phyloP scores from a whole-genome alignment of 2,797 vertebrate genomes.

The Sebastolobus alascanus region DNA sequence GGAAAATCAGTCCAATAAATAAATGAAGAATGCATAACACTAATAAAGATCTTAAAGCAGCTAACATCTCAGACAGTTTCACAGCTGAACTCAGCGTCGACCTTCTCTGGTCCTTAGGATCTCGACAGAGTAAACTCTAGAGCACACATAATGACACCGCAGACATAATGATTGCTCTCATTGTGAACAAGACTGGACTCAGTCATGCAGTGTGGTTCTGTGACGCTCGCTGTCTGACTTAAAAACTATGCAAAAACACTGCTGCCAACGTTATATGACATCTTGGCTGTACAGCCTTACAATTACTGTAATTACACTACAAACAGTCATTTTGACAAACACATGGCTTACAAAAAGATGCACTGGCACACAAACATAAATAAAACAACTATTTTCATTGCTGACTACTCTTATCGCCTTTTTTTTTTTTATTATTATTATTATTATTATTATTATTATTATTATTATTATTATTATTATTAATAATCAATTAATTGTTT shows the following conservation, averaged over 20 bases:
- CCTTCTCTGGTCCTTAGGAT: constrained; percentile 9
- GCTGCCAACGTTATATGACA: constrained; percentile 7
- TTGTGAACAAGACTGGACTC: constrained; percentile 29
- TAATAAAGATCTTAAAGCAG: not conserved
- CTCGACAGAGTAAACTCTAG: constrained; percentile 14
- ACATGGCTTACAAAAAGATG: not conserved
- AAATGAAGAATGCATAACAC: not conserved
- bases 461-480: too few species aligned
- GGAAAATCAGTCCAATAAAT: constrained; percentile 32
- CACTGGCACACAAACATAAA: not conserved
- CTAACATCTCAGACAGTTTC: constrained; percentile 11
- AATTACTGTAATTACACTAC: constrained; percentile 47
- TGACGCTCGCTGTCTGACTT: constrained; percentile 32
- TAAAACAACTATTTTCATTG: not conserved
- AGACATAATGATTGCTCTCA: constrained; percentile 59
- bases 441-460: too few species aligned
- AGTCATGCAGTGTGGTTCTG: constrained; percentile 25
- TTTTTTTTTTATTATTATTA: not conserved
- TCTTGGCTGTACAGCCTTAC: constrained; percentile 22
- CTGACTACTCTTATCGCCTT: accelerated
- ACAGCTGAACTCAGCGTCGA: constrained; percentile 5
- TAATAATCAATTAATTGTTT: not conserved
- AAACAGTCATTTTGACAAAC: constrained; percentile 42
- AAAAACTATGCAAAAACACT: constrained; percentile 52
- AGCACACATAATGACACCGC: constrained; percentile 47